Evolutionary conservation across 1,140 invertebrate species (phyloP).

Genomic region (Apocrypta bakeri): DNA sequence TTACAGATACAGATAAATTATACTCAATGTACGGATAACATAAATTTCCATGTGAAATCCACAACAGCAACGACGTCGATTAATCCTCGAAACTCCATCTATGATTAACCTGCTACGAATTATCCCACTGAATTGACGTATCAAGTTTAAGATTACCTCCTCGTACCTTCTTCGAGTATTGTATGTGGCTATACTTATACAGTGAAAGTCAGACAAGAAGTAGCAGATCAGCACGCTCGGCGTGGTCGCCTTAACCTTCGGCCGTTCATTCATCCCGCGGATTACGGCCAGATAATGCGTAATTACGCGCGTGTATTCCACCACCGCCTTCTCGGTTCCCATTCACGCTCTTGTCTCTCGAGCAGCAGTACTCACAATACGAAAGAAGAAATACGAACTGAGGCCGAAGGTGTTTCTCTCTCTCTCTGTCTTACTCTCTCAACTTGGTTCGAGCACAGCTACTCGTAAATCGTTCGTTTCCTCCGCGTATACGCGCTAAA

Average conservation of each 20-base stretch:
- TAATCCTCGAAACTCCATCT: too few relatives aligned
- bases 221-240: background rate
- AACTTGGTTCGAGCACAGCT: background rate
- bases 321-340: background rate
- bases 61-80: too few relatives aligned
- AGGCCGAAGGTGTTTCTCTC: too few relatives aligned
- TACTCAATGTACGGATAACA: too few relatives aligned
- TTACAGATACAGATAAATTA: too few relatives aligned
- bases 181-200: too few relatives aligned
- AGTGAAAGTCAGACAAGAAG: too few relatives aligned
- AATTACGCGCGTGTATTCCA: slow-evolving; percentile 51
- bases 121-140: background rate
- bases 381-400: too few relatives aligned
- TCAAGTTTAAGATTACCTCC: background rate
- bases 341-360: slow-evolving; percentile 7
- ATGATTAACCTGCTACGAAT: too few relatives aligned
- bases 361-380: background rate
- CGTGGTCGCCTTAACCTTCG: slow-evolving; percentile 48
- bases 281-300: slow-evolving; percentile 63
- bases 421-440: background rate
- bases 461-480: slow-evolving; percentile 43
- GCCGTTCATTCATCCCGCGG: slow-evolving; percentile 65
- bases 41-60: too few relatives aligned
- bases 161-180: background rate
- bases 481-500: slow-evolving; percentile 25